Evolutionary conservation across 2,888 invertebrate species (phyloP).

Genomic region (Lycocerus yunnanus): DNA sequence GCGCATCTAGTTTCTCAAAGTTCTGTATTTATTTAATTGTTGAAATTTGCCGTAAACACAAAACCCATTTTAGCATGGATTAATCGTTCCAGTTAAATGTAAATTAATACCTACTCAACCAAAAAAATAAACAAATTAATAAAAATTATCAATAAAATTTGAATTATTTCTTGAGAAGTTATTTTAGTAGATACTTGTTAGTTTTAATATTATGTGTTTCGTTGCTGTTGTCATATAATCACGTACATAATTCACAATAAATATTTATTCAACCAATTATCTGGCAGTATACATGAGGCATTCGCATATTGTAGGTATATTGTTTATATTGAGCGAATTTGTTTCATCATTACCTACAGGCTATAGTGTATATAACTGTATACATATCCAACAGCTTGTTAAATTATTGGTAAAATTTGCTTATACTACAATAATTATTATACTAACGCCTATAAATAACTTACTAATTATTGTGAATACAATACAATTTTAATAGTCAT

Average conservation of each 20-base stretch:
- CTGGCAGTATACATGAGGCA: no score
- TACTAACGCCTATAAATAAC: neutral
- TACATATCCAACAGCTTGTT: neutral
- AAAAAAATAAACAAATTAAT: neutral
- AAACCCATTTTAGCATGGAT: neutral
- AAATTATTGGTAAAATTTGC: neutral
- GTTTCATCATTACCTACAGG: no score
- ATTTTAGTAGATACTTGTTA: no score
- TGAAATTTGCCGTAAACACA: neutral
- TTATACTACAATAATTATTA: neutral
- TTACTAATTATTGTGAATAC: neutral
- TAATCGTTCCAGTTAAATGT: neutral
- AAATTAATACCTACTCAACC: neutral
- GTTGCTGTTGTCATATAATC: neutral
- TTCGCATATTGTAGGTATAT: neutral
- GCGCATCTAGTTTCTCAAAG: neutral
- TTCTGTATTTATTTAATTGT: neutral
- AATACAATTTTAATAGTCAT: neutral
- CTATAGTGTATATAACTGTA: neutral
- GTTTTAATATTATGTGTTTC: no score
- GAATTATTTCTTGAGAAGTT: neutral
- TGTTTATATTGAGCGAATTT: neutral
- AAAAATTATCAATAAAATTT: neutral
- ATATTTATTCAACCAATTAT: neutral
- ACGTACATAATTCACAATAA: neutral